phyloP scores from a whole-genome alignment of 2,888 invertebrate species.

The Drosophila antonietae region DNA sequence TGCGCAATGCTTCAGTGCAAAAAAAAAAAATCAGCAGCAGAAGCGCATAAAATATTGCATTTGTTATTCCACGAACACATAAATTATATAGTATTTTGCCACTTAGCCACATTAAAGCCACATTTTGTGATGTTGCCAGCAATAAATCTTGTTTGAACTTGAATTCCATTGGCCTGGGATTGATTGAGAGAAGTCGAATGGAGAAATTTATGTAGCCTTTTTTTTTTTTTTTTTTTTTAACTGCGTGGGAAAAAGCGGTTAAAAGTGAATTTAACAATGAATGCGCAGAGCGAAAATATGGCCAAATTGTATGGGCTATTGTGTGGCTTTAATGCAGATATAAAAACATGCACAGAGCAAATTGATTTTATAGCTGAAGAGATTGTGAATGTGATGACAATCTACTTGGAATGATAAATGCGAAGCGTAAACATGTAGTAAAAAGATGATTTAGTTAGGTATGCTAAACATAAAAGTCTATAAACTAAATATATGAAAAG shows the following conservation, averaged over 20 bases:
- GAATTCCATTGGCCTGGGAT: neutral
- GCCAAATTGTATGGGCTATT: neutral
- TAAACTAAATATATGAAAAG: too few relatives aligned
- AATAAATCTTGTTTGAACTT: conserved; percentile 10
- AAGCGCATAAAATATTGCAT: conserved; percentile 16
- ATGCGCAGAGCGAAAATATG: neutral
- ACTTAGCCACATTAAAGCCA: conserved; percentile 12
- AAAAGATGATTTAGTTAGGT: too few relatives aligned
- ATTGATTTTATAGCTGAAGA: too few relatives aligned
- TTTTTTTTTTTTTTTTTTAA: too few relatives aligned
- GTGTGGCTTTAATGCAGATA: too few relatives aligned
- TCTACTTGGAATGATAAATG: too few relatives aligned
- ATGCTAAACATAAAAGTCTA: too few relatives aligned
- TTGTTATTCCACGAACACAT: conserved; percentile 19
- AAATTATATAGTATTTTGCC: conserved; percentile 27
- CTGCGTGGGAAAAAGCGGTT: too few relatives aligned
- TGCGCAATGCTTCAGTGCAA: conserved; percentile 16
- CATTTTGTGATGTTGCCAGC: neutral
- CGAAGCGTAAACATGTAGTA: too few relatives aligned
- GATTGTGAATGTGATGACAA: too few relatives aligned
- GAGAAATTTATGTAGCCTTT: neutral
- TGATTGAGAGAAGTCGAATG: neutral
- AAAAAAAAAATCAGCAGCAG: neutral
- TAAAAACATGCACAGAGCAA: too few relatives aligned
- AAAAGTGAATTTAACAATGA: too few relatives aligned